These are phyloP conservation scores for Frankliniella intonsa DNA, from an alignment of 2,888 invertebrate species.

Conservation along the genomic window DNA sequence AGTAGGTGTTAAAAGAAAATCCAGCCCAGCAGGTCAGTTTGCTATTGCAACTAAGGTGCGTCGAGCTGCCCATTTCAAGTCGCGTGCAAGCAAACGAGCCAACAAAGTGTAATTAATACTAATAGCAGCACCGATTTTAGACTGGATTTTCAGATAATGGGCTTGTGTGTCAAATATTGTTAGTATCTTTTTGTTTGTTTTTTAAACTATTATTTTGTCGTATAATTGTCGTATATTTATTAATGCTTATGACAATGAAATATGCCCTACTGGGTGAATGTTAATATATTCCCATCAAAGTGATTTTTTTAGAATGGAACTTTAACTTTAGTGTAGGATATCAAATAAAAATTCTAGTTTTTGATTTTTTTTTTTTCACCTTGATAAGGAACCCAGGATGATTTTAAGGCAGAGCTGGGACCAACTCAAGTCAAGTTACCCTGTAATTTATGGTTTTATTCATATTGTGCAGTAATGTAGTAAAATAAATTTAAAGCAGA, in stretches of 20 bases:
- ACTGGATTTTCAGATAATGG: slow-evolving; percentile 3
- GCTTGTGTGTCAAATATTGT: slow-evolving; percentile 20
- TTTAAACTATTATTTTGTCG: neutral
- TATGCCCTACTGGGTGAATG: neutral
- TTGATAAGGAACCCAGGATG: slow-evolving; percentile 16
- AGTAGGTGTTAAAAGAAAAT: slow-evolving; percentile 6
- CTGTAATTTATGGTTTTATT: slow-evolving; percentile 19
- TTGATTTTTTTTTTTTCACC: neutral
- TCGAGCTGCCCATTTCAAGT: slow-evolving; percentile 4
- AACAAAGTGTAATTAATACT: neutral
- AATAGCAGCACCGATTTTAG: neutral
- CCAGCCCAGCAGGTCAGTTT: neutral
- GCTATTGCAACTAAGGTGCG: slow-evolving; percentile 18
- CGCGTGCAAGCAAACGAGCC: slow-evolving; percentile 11
- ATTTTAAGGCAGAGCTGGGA: slow-evolving; percentile 4
- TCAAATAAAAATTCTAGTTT: neutral
- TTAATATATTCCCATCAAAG: slow-evolving; percentile 23
- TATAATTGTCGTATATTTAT: slow-evolving; percentile 11
- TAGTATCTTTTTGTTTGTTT: slow-evolving; percentile 2
- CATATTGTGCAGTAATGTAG: slow-evolving; percentile 4
- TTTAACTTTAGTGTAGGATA: slow-evolving; percentile 13
- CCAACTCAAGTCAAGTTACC: slow-evolving; percentile 25
- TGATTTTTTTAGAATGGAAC: neutral
- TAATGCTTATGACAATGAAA: slow-evolving; percentile 20
- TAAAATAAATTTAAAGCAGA: slow-evolving; percentile 1